These are phyloP conservation scores for Asarcornis scutulata DNA, from an alignment of 2,113 vertebrate species.

Conservation along the genomic window DNA sequence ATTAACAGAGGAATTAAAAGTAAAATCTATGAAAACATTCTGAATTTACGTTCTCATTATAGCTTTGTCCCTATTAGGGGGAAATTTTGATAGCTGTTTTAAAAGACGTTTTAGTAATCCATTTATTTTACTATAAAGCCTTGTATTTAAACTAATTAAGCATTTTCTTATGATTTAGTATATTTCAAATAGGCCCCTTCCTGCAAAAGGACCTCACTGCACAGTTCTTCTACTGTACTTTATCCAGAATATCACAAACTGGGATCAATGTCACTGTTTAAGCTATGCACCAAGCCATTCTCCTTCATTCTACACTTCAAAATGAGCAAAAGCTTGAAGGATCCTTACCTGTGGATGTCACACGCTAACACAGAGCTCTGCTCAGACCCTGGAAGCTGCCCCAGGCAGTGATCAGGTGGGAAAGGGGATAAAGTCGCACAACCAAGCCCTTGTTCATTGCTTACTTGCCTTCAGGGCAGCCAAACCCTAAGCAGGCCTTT, in stretches of 20 bases:
- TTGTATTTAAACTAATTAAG: background rate
- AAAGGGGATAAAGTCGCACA: too few relatives aligned
- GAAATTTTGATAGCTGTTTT: background rate
- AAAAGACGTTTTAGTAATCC: background rate
- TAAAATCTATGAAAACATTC: background rate
- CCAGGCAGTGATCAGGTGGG: background rate
- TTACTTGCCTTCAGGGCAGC: background rate
- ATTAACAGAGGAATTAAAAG: background rate
- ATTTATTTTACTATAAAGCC: background rate
- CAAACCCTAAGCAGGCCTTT: background rate
- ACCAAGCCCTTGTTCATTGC: background rate
- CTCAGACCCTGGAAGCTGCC: too few relatives aligned
- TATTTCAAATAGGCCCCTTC: background rate
- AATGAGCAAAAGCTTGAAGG: background rate
- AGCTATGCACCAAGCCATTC: background rate
- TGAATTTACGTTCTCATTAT: background rate
- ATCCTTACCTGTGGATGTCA: too few relatives aligned
- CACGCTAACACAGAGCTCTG: background rate
- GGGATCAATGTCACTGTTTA: background rate
- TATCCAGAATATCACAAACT: background rate
- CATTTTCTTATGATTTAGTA: background rate
- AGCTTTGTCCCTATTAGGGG: background rate
- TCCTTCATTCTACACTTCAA: background rate
- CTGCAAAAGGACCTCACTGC: background rate
- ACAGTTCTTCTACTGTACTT: background rate